Conservation (phyloP, 2,797 vertebrate species). For the Diceros bicornis region DNA sequence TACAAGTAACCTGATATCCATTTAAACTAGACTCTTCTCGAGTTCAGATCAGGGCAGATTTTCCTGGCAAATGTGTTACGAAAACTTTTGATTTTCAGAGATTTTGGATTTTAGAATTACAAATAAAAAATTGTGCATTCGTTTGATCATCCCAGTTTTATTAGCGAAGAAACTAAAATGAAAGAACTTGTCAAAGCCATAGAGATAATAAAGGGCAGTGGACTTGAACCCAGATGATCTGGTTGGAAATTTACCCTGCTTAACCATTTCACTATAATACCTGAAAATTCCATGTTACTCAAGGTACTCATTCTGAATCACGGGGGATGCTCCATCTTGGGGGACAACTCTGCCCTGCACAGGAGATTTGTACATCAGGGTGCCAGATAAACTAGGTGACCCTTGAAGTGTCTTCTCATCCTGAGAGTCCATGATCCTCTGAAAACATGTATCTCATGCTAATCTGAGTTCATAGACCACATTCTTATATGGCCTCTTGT, state of each 20-base stretch:
- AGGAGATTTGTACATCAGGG: background rate
- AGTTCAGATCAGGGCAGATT: background rate
- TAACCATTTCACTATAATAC: background rate
- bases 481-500: background rate
- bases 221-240: background rate
- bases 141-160: slow-evolving; percentile 12
- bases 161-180: slow-evolving; percentile 15
- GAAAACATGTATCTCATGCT: background rate
- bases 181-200: background rate
- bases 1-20: background rate
- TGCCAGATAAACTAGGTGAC: background rate
- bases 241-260: background rate
- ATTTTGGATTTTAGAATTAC: slow-evolving; percentile 9
- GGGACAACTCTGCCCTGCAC: background rate
- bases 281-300: background rate
- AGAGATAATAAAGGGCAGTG: background rate
- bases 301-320: background rate
- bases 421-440: background rate
- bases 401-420: background rate
- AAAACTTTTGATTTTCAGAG: slow-evolving; percentile 10
- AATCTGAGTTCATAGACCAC: background rate
- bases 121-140: background rate
- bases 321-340: background rate
- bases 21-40: slow-evolving; percentile 12
- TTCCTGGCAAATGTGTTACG: background rate